A percentile compares a stretch with the other conserved stretches of the same genome.
phyloP scores from a whole-genome alignment of 2,797 vertebrate genomes.

The Sebastiscus tertius region DNA sequence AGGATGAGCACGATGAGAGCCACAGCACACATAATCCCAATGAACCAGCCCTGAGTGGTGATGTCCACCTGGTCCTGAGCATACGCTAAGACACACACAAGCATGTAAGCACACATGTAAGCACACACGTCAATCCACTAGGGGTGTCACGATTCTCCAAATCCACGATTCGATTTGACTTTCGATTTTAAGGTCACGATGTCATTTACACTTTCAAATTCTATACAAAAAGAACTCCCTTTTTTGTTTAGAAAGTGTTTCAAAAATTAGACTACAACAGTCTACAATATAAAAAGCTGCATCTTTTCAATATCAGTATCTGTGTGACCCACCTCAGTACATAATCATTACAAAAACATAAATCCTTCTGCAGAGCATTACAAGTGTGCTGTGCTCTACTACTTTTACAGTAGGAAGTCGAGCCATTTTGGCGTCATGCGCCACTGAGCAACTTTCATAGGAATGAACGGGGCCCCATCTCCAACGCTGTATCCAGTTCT shows the following conservation, averaged over 20 bases:
- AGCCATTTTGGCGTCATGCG: not conserved
- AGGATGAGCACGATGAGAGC: constrained; percentile 96
- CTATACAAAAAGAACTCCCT: not conserved
- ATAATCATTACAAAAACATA: not conserved
- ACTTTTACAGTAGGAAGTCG: not conserved
- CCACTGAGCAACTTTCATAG: not conserved
- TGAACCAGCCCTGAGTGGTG: constrained; percentile 98
- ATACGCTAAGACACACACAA: constrained; percentile 82
- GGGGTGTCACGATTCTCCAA: not conserved
- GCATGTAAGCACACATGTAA: not conserved
- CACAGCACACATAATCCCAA: constrained; percentile 99
- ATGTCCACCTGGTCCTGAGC: constrained; percentile 96
- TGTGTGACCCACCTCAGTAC: not conserved
- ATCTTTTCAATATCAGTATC: not conserved
- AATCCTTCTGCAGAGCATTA: not conserved
- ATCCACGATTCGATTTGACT: too few species aligned
- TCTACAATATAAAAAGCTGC: not conserved
- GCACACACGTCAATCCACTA: not conserved
- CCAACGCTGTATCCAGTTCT: not conserved
- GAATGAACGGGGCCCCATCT: not conserved
- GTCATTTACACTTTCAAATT: not conserved
- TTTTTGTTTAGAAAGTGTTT: not conserved
- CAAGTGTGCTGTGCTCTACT: not conserved
- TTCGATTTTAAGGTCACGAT: too few species aligned
- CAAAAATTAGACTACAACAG: not conserved